Evolutionary conservation across 2,888 invertebrate species (phyloP).

Genomic region (Mycalesis mineus): DNA sequence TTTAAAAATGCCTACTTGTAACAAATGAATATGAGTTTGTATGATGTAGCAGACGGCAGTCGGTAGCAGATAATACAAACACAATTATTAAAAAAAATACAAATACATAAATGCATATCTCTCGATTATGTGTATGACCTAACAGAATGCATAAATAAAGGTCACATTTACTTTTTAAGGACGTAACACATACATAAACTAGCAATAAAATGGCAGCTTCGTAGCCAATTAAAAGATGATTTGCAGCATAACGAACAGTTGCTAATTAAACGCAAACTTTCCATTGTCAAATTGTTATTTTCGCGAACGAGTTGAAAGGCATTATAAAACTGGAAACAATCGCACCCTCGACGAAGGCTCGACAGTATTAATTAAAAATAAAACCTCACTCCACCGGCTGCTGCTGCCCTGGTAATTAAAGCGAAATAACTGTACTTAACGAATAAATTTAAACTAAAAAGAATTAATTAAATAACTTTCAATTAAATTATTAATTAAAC

Average conservation of each 20-base stretch:
- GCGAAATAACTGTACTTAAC: constrained; percentile 54
- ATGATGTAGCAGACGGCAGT: too few species aligned
- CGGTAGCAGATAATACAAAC: too few species aligned
- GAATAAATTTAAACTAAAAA: constrained; percentile 16
- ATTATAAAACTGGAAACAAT: constrained; percentile 42
- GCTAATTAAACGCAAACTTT: constrained; percentile 32
- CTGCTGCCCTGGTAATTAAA: constrained; percentile 50
- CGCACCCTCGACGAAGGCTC: constrained; percentile 36
- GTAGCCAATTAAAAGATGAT: constrained; percentile 8
- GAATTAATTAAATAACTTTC: too few species aligned
- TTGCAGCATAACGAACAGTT: constrained; percentile 1
- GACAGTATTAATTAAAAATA: constrained; percentile 62
- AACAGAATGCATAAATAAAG: background rate
- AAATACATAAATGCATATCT: too few species aligned
- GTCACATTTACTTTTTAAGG: background rate
- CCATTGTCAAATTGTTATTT: constrained; percentile 29
- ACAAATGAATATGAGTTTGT: too few species aligned
- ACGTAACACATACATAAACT: background rate
- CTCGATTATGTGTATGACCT: background rate
- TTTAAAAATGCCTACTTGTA: too few species aligned
- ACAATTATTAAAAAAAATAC: too few species aligned
- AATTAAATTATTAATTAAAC: too few species aligned
- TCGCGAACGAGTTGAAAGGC: constrained; percentile 41
- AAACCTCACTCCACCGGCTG: constrained; percentile 36
- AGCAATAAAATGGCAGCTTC: background rate